Percentiles rank a stretch among this genome's conserved stretches.
Conservation (phyloP, 2,113 vertebrate genomes). For the Petrocephalus microphthalmus region DNA sequence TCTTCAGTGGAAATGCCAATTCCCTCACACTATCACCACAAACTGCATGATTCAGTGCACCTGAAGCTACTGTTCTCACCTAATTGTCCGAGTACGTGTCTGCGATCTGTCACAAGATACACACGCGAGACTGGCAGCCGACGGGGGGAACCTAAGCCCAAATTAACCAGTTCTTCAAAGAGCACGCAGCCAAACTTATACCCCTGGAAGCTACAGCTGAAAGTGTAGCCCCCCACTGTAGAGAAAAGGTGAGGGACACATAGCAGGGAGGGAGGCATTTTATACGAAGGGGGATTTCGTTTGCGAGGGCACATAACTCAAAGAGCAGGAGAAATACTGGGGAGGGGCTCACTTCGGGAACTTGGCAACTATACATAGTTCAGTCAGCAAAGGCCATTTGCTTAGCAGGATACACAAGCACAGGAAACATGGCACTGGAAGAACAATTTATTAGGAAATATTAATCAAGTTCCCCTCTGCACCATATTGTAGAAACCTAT, state of each 20-base stretch:
- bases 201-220: not conserved
- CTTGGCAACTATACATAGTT: not conserved
- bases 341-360: not conserved
- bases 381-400: not conserved
- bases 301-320: not conserved
- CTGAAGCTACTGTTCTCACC: not conserved
- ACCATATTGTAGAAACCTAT: not conserved
- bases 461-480: not conserved
- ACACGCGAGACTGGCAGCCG: not conserved
- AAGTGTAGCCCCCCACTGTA: not conserved
- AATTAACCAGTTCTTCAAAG: not conserved
- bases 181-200: not conserved
- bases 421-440: not conserved
- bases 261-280: not conserved
- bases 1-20: not conserved
- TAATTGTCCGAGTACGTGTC: not conserved
- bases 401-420: not conserved
- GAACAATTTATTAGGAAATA: not conserved
- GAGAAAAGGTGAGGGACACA: not conserved
- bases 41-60: not conserved
- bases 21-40: not conserved
- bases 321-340: not conserved
- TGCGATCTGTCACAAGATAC: conserved; percentile 21
- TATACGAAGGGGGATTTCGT: not conserved
- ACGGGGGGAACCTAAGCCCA: not conserved